These are phyloP conservation scores for Tyrophagus putrescentiae DNA, from an alignment of 1,140 invertebrate genomes.

Conservation along the genomic window DNA sequence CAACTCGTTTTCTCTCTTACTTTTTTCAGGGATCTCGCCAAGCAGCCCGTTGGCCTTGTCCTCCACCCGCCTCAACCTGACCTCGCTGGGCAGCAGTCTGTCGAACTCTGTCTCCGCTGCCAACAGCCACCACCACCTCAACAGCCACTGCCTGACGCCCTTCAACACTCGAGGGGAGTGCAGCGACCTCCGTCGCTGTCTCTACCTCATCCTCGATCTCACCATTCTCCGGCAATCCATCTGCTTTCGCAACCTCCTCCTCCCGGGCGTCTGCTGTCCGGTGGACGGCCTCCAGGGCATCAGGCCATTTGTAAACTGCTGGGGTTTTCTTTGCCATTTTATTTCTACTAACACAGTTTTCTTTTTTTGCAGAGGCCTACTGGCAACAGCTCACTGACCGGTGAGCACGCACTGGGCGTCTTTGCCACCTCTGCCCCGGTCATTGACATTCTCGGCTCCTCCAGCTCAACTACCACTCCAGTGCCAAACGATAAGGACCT, in stretches of 20 bases:
- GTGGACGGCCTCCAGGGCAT: conserved; percentile 25
- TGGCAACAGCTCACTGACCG: no score
- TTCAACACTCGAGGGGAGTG: conserved; percentile 60
- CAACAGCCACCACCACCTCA: not conserved
- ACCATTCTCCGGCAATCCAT: conserved; percentile 63
- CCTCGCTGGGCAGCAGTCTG: not conserved
- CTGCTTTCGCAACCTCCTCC: conserved; percentile 78
- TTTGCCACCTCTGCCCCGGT: no score
- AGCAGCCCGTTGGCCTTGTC: no score
- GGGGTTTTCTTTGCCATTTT: no score
- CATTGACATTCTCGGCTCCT: no score
- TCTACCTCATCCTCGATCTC: conserved; percentile 65
- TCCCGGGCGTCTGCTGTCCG: conserved; percentile 79
- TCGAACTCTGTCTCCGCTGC: not conserved
- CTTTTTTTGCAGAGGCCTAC: not conserved
- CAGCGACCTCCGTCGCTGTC: conserved; percentile 71
- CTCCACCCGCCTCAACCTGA: conserved; percentile 6
- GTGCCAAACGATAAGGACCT: not conserved
- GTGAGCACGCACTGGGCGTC: no score
- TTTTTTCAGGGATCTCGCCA: not conserved
- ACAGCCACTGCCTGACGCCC: conserved; percentile 42
- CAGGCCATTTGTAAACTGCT: conserved; percentile 20
- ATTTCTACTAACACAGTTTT: conserved; percentile 13
- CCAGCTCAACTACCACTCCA: not conserved
- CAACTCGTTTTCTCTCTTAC: not conserved